Evolutionary conservation across 2,888 invertebrate species (phyloP).

Genomic region (Cataglyphis altisquamis): DNA sequence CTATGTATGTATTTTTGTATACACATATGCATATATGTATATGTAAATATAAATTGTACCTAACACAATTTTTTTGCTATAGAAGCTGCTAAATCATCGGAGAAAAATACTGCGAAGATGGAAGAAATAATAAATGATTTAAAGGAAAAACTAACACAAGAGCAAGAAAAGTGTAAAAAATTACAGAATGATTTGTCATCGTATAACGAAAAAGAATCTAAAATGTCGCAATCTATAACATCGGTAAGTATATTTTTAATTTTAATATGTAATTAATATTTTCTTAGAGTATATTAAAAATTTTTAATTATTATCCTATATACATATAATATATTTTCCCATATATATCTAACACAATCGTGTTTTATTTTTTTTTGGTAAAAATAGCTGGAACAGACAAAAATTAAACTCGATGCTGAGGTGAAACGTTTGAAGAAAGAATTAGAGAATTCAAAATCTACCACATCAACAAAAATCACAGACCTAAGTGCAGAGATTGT

Average conservation of each 20-base stretch:
- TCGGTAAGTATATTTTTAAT: conserved; percentile 75
- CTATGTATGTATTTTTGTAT: not conserved
- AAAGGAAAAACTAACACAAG: conserved; percentile 86
- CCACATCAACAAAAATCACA: conserved; percentile 86
- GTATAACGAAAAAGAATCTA: conserved; percentile 80
- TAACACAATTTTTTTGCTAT: conserved; percentile 31
- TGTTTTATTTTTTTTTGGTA: not conserved
- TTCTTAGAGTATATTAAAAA: conserved; percentile 17
- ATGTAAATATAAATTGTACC: not conserved
- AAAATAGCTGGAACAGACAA: conserved; percentile 88
- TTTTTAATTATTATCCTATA: conserved; percentile 13
- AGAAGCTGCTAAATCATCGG: conserved; percentile 88
- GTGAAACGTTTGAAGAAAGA: conserved; percentile 89
- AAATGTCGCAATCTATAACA: conserved; percentile 81
- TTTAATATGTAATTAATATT: conserved; percentile 14
- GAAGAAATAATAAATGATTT: conserved; percentile 90
- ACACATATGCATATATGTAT: not conserved
- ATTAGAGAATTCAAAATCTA: conserved; percentile 86
- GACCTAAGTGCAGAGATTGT: conserved; percentile 87
- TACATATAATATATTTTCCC: not conserved
- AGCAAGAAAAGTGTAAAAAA: conserved; percentile 89
- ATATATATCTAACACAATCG: not conserved
- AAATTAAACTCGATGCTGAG: conserved; percentile 87
- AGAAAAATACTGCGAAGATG: conserved; percentile 86
- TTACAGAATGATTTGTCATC: conserved; percentile 87